Evolutionary conservation across 2,888 invertebrate genomes (phyloP).

Genomic region (Micoletzkya japonica): DNA sequence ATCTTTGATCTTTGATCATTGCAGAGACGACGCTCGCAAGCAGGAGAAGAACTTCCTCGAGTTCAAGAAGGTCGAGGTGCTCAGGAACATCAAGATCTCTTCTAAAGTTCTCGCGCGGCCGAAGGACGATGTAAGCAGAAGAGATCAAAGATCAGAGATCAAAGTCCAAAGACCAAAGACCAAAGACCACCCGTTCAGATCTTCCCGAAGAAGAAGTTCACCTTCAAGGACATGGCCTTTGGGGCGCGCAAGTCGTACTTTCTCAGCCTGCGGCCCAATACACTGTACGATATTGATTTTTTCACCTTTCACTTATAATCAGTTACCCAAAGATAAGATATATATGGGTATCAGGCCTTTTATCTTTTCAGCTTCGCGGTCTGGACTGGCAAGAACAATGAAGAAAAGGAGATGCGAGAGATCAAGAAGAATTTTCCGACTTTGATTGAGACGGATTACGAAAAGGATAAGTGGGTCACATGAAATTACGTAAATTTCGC

Average conservation of each 20-base stretch:
- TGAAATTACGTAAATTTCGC: too few relatives aligned
- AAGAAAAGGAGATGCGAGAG: constrained; percentile 14
- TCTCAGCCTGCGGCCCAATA: constrained; percentile 34
- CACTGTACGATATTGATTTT: constrained; percentile 26
- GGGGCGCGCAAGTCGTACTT: constrained; percentile 36
- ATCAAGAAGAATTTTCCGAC: constrained; percentile 11
- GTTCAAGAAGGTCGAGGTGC: constrained; percentile 32
- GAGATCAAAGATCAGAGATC: neutral
- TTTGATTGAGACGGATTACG: too few relatives aligned
- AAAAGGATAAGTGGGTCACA: too few relatives aligned
- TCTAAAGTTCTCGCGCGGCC: constrained; percentile 6
- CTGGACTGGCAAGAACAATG: constrained; percentile 30
- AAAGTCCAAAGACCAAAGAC: neutral
- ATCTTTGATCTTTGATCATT: constrained; percentile 2
- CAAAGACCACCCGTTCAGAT: constrained; percentile 1
- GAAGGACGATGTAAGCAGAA: constrained; percentile 18
- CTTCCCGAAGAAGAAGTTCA: constrained; percentile 27
- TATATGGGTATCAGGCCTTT: too few relatives aligned
- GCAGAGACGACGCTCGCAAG: constrained; percentile 30
- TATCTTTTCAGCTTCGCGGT: constrained; percentile 12
- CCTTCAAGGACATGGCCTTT: constrained; percentile 33
- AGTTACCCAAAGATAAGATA: too few relatives aligned
- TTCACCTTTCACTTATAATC: neutral
- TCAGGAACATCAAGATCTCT: constrained; percentile 19
- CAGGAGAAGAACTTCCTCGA: constrained; percentile 39